A percentile compares a stretch with the other conserved stretches of the same genome.
These are phyloP conservation scores for Scarus forsteni DNA, from an alignment of 2,797 vertebrate species.

Conservation along the genomic window DNA sequence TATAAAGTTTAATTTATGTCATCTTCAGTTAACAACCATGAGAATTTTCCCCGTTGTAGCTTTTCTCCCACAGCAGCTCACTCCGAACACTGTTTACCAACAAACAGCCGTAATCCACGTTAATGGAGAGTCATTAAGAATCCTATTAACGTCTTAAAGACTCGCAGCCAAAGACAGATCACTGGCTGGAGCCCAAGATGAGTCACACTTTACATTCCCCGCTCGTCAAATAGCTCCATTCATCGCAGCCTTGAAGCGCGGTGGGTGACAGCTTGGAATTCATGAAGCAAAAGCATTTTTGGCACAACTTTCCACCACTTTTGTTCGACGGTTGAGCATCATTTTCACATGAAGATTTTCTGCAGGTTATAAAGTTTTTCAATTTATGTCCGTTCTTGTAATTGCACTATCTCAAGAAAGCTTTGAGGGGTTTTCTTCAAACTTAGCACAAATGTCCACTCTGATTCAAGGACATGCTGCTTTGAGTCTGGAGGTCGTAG, in stretches of 20 bases:
- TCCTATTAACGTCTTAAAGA: constrained; percentile 28
- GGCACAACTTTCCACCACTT: constrained; percentile 22
- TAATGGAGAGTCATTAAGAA: constrained; percentile 27
- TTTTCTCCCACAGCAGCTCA: constrained; percentile 4
- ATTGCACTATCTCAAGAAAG: no score
- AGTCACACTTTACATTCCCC: constrained; percentile 20
- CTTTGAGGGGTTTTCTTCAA: no score
- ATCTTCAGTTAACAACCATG: constrained; percentile 36
- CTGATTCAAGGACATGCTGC: no score
- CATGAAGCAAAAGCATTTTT: constrained; percentile 13
- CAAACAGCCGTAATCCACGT: constrained; percentile 28
- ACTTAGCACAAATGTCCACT: no score
- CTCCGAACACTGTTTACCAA: constrained; percentile 4
- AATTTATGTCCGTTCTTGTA: no score
- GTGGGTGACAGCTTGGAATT: constrained; percentile 4
- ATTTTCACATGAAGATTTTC: no score
- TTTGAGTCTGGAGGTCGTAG: no score
- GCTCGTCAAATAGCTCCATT: constrained; percentile 22
- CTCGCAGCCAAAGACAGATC: constrained; percentile 27
- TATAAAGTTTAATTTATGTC: constrained; percentile 1
- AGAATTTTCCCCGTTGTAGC: constrained; percentile 9
- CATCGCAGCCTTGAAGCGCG: constrained; percentile 19
- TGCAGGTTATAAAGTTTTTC: no score
- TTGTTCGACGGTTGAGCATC: not conserved
- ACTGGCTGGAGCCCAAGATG: constrained; percentile 29